Evolutionary conservation across 2,113 vertebrate genomes (phyloP), one percentile per base, ranked within the genome.

Genomic region (Aramus guarauna): DNA sequence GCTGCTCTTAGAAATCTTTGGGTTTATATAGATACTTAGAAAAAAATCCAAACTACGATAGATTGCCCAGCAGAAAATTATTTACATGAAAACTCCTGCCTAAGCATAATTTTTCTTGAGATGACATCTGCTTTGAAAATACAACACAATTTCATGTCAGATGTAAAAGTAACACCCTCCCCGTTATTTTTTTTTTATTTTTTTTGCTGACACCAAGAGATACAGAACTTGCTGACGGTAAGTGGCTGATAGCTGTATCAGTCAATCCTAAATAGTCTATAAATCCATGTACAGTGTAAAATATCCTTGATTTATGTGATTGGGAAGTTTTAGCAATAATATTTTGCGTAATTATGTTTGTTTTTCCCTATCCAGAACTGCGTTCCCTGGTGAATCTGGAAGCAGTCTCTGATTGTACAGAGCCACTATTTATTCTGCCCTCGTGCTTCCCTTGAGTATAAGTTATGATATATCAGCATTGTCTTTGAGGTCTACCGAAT

Each of bases 81-180:
- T 98, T 97, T 98, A 98, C 94, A 86, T 94, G 88, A 96, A 98
- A 98, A 97, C 52, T 94, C 96, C 80, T 98, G 91, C 95, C 96
- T 98, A 98, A 97, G 96, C 98, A 97, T 97, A 97, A 95, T 97
- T 98, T 97, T 97, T 96, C 92, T 85, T 76, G 90, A 97, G 95
- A 96, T 98, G 97, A 96, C 97, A 97, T 96, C 91, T 96, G 74
- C 92, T 98, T 98, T 97, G 96, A 98, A 98, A 98, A 96, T 87
- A 87, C 95, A 97, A 92, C 93, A 83, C 94, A 95, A 96, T 98
- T 98, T 97, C 87, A 92, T 97, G 96, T 97, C 79, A 92, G 93
- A 96, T 96, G 91, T 97, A 96, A 97, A 97, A 97, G 92, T 94
- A 96, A 96, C 88, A 86, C 37, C 36, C 39, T 93, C 21, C 3